Conservation (phyloP, 2,113 vertebrate genomes). For the Gasterosteus aculeatus region DNA sequence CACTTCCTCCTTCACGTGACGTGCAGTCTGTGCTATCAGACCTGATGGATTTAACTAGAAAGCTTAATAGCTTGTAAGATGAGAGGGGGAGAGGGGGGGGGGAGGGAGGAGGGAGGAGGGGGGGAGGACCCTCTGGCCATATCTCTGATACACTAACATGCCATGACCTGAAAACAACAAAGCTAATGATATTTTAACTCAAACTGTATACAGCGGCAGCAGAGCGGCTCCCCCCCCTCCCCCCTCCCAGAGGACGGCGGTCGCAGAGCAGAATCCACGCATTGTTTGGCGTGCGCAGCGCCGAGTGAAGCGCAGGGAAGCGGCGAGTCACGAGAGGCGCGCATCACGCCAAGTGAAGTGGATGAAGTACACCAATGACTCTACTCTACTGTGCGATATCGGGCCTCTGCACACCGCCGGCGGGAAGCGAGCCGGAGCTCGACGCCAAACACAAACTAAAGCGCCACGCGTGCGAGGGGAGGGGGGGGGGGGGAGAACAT, state of each 20-base stretch:
- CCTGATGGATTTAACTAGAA: conserved; percentile 19
- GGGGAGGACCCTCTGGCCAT: conserved; percentile 60
- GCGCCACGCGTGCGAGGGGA: too few species aligned
- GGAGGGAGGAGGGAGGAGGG: conserved; percentile 24
- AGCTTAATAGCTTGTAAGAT: conserved; percentile 41
- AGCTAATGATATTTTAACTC: conserved; percentile 78
- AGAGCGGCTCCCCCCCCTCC: conserved; percentile 24
- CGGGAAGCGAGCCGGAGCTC: conserved; percentile 2
- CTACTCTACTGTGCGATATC: conserved; percentile 75
- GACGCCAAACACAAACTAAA: conserved; percentile 1
- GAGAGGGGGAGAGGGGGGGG: conserved; percentile 27
- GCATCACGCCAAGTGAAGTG: conserved; percentile 77
- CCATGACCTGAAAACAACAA: conserved; percentile 83
- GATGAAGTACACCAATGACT: conserved; percentile 75
- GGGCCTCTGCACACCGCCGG: conserved; percentile 49
- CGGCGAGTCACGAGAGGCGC: conserved; percentile 80
- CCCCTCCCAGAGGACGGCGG: conserved; percentile 67
- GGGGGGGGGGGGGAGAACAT: too few species aligned
- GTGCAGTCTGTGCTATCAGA: conserved; percentile 5
- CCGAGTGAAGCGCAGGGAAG: conserved; percentile 72
- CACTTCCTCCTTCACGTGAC: conserved; percentile 3
- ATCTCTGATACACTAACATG: conserved; percentile 69
- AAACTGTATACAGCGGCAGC: conserved; percentile 65
- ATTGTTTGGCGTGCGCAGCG: conserved; percentile 70
- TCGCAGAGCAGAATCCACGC: conserved; percentile 61